phyloP scores from a whole-genome alignment of 2,113 vertebrate species.

The Recurvirostra avosetta region DNA sequence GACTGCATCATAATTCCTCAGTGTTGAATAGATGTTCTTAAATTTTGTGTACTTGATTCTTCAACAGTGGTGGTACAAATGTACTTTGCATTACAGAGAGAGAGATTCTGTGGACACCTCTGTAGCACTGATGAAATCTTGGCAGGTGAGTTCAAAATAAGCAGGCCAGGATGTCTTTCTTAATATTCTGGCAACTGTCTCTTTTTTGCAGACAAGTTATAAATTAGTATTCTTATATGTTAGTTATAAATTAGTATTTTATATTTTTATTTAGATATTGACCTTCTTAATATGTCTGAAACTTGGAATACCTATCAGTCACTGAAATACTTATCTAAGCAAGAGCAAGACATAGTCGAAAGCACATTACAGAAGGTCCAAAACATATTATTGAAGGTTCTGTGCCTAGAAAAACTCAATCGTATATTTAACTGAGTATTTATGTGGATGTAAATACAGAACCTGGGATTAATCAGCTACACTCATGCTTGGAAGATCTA shows the following conservation, averaged over 20 bases:
- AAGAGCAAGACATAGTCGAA: neutral
- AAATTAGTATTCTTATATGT: neutral
- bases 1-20: neutral
- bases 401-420: neutral
- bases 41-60: neutral
- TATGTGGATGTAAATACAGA: neutral
- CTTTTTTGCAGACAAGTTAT: neutral
- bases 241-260: neutral
- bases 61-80: neutral
- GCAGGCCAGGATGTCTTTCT: neutral
- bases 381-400: neutral
- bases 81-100: neutral
- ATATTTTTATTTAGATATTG: neutral
- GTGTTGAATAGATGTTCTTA: neutral
- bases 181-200: neutral
- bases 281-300: neutral
- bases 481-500: neutral
- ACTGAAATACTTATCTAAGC: neutral
- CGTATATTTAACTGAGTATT: neutral
- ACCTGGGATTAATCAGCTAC: neutral
- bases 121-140: neutral
- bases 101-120: neutral
- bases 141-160: neutral
- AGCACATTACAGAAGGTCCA: neutral
- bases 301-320: neutral